These are phyloP conservation scores for Greenwoodochromis staneri DNA, from an alignment of 2,113 vertebrate species.

Conservation along the genomic window DNA sequence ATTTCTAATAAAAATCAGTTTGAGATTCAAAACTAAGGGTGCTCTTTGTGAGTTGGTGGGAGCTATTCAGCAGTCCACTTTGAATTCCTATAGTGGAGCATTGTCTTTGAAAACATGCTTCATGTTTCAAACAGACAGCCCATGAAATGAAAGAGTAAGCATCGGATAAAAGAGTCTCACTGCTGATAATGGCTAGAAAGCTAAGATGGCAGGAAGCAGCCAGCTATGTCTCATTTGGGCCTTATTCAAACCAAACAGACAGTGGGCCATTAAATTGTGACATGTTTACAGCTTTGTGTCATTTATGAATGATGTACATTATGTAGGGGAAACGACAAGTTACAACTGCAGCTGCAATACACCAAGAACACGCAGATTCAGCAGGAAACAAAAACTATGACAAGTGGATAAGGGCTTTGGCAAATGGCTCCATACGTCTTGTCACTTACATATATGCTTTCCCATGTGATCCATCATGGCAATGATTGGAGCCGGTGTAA, in stretches of 20 bases:
- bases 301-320: conserved; percentile 22
- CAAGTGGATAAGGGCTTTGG: conserved; percentile 20
- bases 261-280: conserved; percentile 27
- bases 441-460: conserved; percentile 19
- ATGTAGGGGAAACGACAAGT: neutral
- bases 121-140: conserved; percentile 53
- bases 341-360: neutral
- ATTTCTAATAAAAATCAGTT: conserved; percentile 49
- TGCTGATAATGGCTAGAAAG: conserved; percentile 34
- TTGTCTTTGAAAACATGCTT: conserved; percentile 56
- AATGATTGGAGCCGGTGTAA: neutral
- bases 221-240: conserved; percentile 38
- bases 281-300: conserved; percentile 35
- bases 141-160: conserved; percentile 53
- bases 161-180: conserved; percentile 36
- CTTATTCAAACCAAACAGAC: conserved; percentile 36
- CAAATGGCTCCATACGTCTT: conserved; percentile 39
- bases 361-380: conserved; percentile 31
- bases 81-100: conserved; percentile 36
- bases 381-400: conserved; percentile 30
- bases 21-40: conserved; percentile 42
- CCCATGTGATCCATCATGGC: conserved; percentile 27
- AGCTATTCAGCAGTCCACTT: conserved; percentile 29
- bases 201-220: neutral
- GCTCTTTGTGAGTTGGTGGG: conserved; percentile 41